Conservation (phyloP, 2,888 invertebrate species). For the Philonicus albiceps region DNA sequence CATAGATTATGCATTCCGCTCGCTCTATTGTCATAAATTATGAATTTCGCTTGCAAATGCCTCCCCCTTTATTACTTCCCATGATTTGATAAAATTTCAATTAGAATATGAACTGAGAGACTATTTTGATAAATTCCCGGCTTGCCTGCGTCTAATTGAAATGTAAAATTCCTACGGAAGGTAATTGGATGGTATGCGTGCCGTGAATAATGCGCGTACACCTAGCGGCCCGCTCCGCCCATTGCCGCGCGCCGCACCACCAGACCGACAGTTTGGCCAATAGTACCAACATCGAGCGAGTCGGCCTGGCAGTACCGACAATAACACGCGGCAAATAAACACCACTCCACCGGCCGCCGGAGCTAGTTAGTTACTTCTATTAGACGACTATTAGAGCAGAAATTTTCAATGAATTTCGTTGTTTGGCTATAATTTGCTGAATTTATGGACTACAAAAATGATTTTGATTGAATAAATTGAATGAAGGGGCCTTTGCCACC, state of each 20-base stretch:
- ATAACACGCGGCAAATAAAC: neutral
- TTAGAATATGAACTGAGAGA: conserved; percentile 40
- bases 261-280: neutral
- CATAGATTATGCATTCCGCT: conserved; percentile 27
- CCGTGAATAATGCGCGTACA: conserved; percentile 4
- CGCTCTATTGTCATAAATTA: conserved; percentile 35
- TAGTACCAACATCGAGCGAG: neutral
- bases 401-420: conserved; percentile 38
- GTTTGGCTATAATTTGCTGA: conserved; percentile 34
- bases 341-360: neutral
- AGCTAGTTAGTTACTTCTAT: conserved; percentile 11
- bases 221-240: neutral
- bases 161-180: conserved; percentile 32
- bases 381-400: conserved; percentile 39
- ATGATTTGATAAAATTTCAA: conserved; percentile 42
- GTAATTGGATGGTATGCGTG: conserved; percentile 12
- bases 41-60: conserved; percentile 32
- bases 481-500: neutral
- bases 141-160: conserved; percentile 19
- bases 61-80: conserved; percentile 31
- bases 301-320: neutral
- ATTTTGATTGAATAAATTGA: conserved; percentile 38
- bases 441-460: conserved; percentile 29
- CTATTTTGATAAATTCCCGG: conserved; percentile 38
- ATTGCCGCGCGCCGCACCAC: neutral